phyloP scores from a whole-genome alignment of 30 jellyfish, hydroid and myxozoan genomes.

The Aurelia aurita region DNA sequence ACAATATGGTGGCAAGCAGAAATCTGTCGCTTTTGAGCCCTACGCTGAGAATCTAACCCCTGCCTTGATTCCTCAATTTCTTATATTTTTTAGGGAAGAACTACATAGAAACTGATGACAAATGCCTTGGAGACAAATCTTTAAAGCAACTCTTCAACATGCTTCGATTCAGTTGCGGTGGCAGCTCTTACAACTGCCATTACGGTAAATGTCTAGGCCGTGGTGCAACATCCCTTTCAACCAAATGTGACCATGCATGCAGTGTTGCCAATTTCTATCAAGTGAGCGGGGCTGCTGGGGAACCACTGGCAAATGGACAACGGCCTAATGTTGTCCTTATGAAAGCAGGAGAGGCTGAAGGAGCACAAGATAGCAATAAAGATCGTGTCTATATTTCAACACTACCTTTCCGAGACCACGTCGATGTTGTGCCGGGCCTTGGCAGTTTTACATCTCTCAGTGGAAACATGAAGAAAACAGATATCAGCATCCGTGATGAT shows the following conservation, averaged over 20 bases:
- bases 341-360: slow-evolving; percentile 75
- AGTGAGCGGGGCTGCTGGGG: slow-evolving; percentile 34
- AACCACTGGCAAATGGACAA: slow-evolving; percentile 63
- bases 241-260: slow-evolving; percentile 52
- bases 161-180: slow-evolving; percentile 65
- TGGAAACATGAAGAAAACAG: slow-evolving; percentile 15
- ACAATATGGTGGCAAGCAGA: no score
- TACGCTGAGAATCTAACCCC: no score
- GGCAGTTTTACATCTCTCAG: slow-evolving; percentile 65
- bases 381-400: slow-evolving; percentile 77
- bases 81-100: slow-evolving; percentile 19
- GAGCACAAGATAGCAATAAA: slow-evolving; percentile 73
- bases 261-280: slow-evolving; percentile 44
- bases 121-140: slow-evolving; percentile 53
- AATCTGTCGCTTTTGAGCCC: no score
- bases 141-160: slow-evolving; percentile 64
- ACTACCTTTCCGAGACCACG: slow-evolving; percentile 56
- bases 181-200: slow-evolving; percentile 72
- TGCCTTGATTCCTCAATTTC: no score
- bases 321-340: slow-evolving; percentile 32
- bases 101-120: slow-evolving; percentile 52
- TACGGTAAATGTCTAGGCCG: slow-evolving; percentile 71
- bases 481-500: slow-evolving; percentile 50
- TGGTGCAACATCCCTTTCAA: slow-evolving; percentile 31
- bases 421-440: slow-evolving; percentile 66